Evolutionary conservation across 2,113 vertebrate genomes (phyloP).

Genomic region (Gallinago undulata): DNA sequence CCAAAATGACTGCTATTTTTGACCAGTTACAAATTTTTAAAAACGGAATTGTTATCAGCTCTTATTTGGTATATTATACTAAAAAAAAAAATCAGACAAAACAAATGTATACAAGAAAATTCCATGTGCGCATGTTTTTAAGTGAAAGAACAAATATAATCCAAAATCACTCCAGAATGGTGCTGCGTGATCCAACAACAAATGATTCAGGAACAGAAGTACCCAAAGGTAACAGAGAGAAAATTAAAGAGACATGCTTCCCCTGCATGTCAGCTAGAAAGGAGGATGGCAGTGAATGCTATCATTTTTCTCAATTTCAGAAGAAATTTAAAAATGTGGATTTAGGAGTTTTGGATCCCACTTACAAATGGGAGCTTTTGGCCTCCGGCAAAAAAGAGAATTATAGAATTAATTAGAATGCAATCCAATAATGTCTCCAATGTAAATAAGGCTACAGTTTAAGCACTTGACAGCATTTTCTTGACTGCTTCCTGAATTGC

Average conservation of each 20-base stretch:
- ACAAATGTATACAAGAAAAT: background rate
- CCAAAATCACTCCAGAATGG: background rate
- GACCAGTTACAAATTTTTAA: background rate
- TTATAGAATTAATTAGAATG: background rate
- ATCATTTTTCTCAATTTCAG: background rate
- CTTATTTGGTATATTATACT: background rate
- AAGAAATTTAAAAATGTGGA: background rate
- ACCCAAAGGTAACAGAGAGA: background rate
- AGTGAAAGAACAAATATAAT: background rate
- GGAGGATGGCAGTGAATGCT: background rate
- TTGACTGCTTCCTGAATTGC: background rate
- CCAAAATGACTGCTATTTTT: background rate
- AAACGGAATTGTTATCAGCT: background rate
- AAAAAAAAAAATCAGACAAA: background rate
- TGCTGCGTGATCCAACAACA: background rate
- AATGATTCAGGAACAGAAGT: background rate
- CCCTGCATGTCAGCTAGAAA: background rate
- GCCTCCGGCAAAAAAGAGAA: background rate
- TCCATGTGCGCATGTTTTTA: fast-evolving
- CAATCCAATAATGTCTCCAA: background rate
- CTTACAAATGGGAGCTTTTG: background rate
- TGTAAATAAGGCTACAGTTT: background rate
- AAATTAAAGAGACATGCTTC: background rate
- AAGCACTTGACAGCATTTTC: background rate
- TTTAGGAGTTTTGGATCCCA: background rate